Percentiles rank a stretch among this genome's conserved stretches.
Conservation (phyloP, 2,888 invertebrate genomes). For the Alloscopus bannaensis region DNA sequence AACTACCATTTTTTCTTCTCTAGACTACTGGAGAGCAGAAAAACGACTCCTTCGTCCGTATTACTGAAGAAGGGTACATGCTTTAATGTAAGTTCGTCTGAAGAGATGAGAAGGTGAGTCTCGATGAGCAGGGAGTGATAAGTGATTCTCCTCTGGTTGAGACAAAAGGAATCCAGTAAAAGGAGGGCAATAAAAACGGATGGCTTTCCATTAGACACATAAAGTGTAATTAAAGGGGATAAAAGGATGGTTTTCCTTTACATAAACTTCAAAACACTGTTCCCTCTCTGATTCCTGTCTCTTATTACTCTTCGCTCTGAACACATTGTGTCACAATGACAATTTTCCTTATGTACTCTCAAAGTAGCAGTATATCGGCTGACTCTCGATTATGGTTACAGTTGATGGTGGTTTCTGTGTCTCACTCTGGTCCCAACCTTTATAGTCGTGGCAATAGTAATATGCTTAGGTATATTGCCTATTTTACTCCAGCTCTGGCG, state of each 20-base stretch:
- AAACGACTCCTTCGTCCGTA: no score
- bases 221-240: slow-evolving; percentile 73
- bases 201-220: slow-evolving; percentile 73
- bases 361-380: no score
- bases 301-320: neutral
- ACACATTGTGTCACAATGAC: slow-evolving; percentile 10
- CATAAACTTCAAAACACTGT: neutral
- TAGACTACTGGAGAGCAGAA: no score
- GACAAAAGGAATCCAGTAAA: slow-evolving; percentile 71
- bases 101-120: slow-evolving; percentile 11
- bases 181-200: slow-evolving; percentile 72
- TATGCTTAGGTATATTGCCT: slow-evolving; percentile 71
- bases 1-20: no score
- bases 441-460: no score
- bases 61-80: no score
- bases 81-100: no score
- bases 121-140: slow-evolving; percentile 66
- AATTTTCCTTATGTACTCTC: no score
- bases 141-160: slow-evolving; percentile 70
- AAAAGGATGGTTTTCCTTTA: slow-evolving; percentile 60
- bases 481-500: slow-evolving; percentile 70
- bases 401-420: no score
- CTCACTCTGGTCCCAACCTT: no score
- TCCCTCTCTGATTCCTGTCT: no score
- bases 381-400: no score